phyloP scores from a whole-genome alignment of 2,888 invertebrate genomes.

The Hetaerina titia region DNA sequence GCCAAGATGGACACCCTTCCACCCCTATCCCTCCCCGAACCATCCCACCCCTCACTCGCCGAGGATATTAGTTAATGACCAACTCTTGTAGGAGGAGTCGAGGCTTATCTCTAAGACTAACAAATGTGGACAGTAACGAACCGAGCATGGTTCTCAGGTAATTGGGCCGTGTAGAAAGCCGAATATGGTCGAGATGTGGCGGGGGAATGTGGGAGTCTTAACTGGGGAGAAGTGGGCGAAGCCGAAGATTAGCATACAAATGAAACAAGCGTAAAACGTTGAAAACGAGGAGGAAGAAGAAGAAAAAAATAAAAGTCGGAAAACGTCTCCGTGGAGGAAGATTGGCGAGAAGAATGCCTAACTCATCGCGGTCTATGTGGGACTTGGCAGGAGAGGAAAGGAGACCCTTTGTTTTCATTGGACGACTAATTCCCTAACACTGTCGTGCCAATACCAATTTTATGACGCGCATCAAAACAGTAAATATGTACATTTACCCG shows the following conservation, averaged over 20 bases:
- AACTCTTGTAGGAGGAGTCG: background rate
- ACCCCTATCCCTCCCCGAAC: no score
- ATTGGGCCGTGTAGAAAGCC: background rate
- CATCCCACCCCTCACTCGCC: background rate
- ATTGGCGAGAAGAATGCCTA: no score
- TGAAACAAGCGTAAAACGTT: background rate
- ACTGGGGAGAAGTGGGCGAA: background rate
- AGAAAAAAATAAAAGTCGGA: background rate
- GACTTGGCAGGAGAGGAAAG: no score
- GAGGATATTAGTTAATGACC: conserved; percentile 35
- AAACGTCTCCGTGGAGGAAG: background rate
- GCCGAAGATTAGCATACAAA: background rate
- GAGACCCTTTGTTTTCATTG: no score
- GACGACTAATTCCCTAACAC: no score
- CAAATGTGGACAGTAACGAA: background rate
- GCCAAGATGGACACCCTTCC: background rate
- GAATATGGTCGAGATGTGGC: background rate
- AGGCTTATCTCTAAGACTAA: background rate
- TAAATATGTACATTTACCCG: no score
- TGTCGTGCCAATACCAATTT: no score
- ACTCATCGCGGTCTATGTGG: no score
- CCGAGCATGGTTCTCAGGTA: background rate
- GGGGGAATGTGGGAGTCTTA: background rate
- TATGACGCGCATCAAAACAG: no score
- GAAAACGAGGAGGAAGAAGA: background rate